Evolutionary conservation across 1,140 invertebrate genomes (phyloP).

Genomic region (Zaprionus nigranus): DNA sequence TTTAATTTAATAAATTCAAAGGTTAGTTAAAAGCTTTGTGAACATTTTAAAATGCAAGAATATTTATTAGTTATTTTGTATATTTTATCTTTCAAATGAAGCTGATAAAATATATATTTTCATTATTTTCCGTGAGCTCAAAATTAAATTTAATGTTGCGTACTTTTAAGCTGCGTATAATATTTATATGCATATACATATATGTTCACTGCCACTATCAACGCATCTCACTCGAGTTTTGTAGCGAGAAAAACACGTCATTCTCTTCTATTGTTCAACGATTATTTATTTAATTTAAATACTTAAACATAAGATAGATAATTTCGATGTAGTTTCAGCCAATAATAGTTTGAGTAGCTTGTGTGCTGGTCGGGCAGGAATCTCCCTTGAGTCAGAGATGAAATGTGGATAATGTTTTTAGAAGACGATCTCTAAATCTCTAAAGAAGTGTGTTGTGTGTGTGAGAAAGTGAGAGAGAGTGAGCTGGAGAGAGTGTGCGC

Average conservation of each 20-base stretch:
- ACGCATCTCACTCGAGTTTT: not conserved
- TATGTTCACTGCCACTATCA: not conserved
- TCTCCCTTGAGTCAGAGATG: conserved; percentile 30
- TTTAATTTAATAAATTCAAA: too few species aligned
- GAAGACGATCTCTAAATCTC: conserved; percentile 3
- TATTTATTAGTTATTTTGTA: too few species aligned
- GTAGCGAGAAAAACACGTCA: conserved; percentile 1
- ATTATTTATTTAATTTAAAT: conserved; percentile 78
- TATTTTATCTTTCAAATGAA: too few species aligned
- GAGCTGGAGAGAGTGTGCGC: conserved; percentile 49
- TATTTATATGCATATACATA: not conserved
- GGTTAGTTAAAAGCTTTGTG: too few species aligned
- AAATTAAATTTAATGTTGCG: not conserved
- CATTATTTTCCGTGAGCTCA: too few species aligned
- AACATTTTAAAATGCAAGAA: too few species aligned
- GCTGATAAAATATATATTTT: too few species aligned
- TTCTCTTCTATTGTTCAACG: conserved; percentile 51
- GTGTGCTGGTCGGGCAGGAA: conserved; percentile 12
- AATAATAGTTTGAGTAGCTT: conserved; percentile 21
- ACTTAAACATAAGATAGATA: conserved; percentile 64
- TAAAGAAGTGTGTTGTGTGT: not conserved
- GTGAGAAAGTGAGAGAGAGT: conserved; percentile 35
- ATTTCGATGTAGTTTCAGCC: conserved; percentile 46
- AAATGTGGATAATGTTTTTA: conserved; percentile 27
- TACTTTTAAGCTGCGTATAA: not conserved